Base-by-base conservation (phyloP, 2,113 vertebrate species). In the Eublepharis macularius region DNA sequence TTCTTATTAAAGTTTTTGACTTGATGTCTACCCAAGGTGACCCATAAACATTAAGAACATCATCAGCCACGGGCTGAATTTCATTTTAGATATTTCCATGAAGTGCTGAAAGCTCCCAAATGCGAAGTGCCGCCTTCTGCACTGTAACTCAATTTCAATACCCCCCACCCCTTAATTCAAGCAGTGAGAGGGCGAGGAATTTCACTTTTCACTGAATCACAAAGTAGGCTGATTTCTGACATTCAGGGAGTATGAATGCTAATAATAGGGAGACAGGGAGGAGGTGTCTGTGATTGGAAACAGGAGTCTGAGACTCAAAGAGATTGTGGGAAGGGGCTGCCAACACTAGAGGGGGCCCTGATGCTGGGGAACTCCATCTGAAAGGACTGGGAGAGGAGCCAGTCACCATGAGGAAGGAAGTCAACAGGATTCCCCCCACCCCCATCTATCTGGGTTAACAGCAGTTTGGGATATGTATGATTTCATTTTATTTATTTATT, bases 181-280 rank as follows among this genome's bases (percentile, higher is more conserved):
- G 76, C 77, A 89, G 72, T 86, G 91, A 45, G 36, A 29, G 26
- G 47, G 43, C 1, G n/a, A 34, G 34, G 39, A 11, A 60, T 65
- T 88, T 79, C 87, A 86, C 85, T 89, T 81, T 73, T 92, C 80
- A 87, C 12, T 77, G 89, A 91, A 81, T 84, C 88, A 19, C 84
- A 85, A 32, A 45, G 4, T 81, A 85, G 70, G 51, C 90, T 90
- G 85, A 88, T 43, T 89, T 51, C 81, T 79, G 49, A 73, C 3
- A 81, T 80, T 80, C 45, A 87, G 36, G 75, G 89, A 82, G 69
- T 43, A 90, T 57, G 87, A 73, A 86, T 60, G 43, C 86, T 91
- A 92, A 87, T 14, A 65, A 68, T 3, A 86, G 24, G 49, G n/a
- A 75, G 84, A 82, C 87, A 86, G 51, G 14, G 86, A 90, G 69